phyloP scores from a whole-genome alignment of 2,888 invertebrate genomes.

The Dynastes maya region DNA sequence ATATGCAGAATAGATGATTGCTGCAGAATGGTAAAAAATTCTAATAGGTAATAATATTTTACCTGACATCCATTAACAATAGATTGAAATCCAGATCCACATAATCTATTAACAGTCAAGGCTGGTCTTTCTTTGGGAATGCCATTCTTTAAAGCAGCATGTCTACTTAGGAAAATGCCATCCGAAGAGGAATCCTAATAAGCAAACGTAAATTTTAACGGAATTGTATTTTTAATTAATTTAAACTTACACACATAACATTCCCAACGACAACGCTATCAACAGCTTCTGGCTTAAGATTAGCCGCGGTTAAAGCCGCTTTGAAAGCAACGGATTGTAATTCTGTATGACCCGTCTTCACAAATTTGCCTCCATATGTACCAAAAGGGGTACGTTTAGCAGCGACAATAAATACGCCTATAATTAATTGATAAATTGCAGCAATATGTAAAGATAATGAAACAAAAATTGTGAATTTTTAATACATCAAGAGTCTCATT shows the following conservation, averaged over 20 bases:
- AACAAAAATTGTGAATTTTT: too few relatives aligned
- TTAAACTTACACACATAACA: constrained; percentile 82
- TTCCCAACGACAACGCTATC: constrained; percentile 94
- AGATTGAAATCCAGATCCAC: constrained; percentile 98
- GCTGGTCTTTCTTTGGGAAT: constrained; percentile 90
- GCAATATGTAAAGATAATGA: too few relatives aligned
- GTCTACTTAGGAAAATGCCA: constrained; percentile 89
- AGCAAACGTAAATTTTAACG: constrained; percentile 55
- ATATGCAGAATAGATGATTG: neutral
- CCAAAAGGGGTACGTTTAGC: constrained; percentile 98
- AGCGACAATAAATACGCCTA: constrained; percentile 92
- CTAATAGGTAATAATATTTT: neutral
- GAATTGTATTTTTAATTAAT: neutral
- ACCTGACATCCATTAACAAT: constrained; percentile 91
- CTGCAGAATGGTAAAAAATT: too few relatives aligned
- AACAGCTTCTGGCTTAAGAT: constrained; percentile 87
- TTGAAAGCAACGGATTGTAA: constrained; percentile 87
- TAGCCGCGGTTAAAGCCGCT: constrained; percentile 85
- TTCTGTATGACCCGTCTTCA: constrained; percentile 82
- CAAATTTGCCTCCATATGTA: constrained; percentile 90
- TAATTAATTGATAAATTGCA: constrained; percentile 41
- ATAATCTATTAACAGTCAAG: constrained; percentile 91
- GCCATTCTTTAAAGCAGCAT: constrained; percentile 88
- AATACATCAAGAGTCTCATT: too few relatives aligned
- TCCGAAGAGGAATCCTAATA: constrained; percentile 82